These are phyloP conservation scores for Copidosoma aretas DNA, from an alignment of 2,888 invertebrate species.

Conservation along the genomic window DNA sequence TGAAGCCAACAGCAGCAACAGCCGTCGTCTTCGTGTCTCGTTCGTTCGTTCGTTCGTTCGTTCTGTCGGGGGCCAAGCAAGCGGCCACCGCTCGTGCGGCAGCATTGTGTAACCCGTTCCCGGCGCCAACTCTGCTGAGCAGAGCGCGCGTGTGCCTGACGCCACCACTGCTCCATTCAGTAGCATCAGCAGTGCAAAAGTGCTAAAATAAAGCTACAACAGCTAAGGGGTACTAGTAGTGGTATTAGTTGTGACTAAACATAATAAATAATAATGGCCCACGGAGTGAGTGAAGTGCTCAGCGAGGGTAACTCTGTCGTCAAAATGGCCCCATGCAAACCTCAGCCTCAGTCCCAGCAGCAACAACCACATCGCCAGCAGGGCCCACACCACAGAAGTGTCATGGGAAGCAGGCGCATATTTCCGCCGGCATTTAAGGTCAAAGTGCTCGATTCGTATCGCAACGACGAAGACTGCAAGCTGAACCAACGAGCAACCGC, in stretches of 20 bases:
- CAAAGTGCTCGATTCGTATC: conserved; percentile 86
- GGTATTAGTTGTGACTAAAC: too few relatives aligned
- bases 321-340: conserved; percentile 50
- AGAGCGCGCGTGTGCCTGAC: too few relatives aligned
- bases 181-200: background rate
- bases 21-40: too few relatives aligned
- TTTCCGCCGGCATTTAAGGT: conserved; percentile 89
- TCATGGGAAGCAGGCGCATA: conserved; percentile 83
- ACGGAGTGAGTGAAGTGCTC: conserved; percentile 67
- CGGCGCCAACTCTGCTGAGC: too few relatives aligned
- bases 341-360: conserved; percentile 49
- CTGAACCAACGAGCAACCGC: conserved; percentile 90
- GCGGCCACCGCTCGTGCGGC: too few relatives aligned
- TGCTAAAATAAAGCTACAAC: background rate
- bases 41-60: too few relatives aligned
- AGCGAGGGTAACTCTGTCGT: conserved; percentile 58
- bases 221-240: too few relatives aligned
- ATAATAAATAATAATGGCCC: conserved; percentile 64
- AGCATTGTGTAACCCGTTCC: too few relatives aligned
- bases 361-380: conserved; percentile 53
- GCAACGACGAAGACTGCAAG: conserved; percentile 84
- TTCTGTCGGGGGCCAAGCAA: too few relatives aligned
- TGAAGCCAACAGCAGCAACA: too few relatives aligned
- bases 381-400: conserved; percentile 51
- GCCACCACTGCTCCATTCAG: background rate